A percentile compares a stretch with the other conserved stretches of the same genome.
These are phyloP conservation scores for Bufo gargarizans DNA, from an alignment of 2,113 vertebrate species.

Conservation along the genomic window DNA sequence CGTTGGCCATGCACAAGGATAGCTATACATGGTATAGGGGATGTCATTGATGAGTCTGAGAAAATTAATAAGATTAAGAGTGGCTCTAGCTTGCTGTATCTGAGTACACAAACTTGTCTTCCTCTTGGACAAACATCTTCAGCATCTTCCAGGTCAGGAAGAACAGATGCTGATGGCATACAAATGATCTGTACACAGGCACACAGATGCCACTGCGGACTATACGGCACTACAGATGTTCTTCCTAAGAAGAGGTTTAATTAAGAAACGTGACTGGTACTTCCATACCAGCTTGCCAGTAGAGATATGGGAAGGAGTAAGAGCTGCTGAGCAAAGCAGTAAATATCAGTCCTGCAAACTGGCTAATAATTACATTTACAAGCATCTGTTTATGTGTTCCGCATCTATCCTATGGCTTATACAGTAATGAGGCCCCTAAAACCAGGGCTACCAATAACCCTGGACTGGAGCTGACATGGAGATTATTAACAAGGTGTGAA, in stretches of 20 bases:
- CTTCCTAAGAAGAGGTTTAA: constrained; percentile 67
- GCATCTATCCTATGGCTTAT: constrained; percentile 6
- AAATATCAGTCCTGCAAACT: constrained; percentile 35
- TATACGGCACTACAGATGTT: constrained; percentile 66
- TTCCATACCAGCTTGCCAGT: constrained; percentile 67
- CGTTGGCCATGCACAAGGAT: background rate
- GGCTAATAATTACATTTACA: constrained; percentile 45
- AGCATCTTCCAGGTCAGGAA: constrained; percentile 62
- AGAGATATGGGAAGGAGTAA: constrained; percentile 57
- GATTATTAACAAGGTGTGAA: background rate
- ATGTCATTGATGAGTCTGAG: background rate
- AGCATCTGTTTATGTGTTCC: constrained; percentile 29
- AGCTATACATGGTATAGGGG: background rate
- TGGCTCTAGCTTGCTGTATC: background rate
- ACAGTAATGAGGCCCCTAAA: background rate
- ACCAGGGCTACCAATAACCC: background rate
- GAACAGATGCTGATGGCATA: constrained; percentile 67
- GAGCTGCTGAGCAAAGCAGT: constrained; percentile 13
- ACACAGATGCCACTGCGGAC: constrained; percentile 64
- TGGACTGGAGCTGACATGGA: background rate
- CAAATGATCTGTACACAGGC: constrained; percentile 64
- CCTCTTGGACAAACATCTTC: background rate
- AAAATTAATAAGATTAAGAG: background rate
- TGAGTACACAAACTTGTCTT: background rate
- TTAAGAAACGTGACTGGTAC: constrained; percentile 68